Conservation (phyloP, 2,888 invertebrate species). For the Nemotelus nigrinus region DNA sequence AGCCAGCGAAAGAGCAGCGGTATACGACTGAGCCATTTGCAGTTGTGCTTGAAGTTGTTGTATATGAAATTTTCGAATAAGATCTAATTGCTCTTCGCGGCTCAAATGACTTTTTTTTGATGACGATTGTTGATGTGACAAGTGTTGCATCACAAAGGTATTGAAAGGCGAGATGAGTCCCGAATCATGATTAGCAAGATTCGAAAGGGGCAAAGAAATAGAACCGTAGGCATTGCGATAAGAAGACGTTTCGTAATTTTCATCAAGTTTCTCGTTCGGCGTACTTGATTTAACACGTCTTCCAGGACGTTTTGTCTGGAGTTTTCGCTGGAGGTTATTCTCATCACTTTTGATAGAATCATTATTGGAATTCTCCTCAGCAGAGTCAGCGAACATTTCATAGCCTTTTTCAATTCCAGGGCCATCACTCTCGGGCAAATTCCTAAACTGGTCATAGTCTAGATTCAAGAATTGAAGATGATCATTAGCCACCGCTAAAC, state of each 20-base stretch:
- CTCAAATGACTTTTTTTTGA: no score
- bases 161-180: slow-evolving; percentile 12
- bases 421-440: slow-evolving; percentile 64
- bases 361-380: slow-evolving; percentile 34
- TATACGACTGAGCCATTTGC: slow-evolving; percentile 1
- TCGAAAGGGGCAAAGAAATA: background rate
- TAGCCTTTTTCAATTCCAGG: slow-evolving; percentile 55
- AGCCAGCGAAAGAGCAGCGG: background rate
- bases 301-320: background rate
- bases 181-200: background rate
- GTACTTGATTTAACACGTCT: background rate
- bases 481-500: slow-evolving; percentile 50
- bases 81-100: no score
- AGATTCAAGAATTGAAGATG: slow-evolving; percentile 70
- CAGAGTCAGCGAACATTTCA: slow-evolving; percentile 49
- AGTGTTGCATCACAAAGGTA: background rate
- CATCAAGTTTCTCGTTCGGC: background rate
- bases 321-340: background rate
- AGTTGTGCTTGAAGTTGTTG: slow-evolving; percentile 23
- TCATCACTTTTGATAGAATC: background rate
- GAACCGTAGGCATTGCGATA: background rate
- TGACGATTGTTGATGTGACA: background rate
- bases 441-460: slow-evolving; percentile 71
- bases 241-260: background rate
- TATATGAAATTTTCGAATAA: background rate